Evolutionary conservation across 92 coral and sea anemone genomes (phyloP).

Genomic region (Phenganax marumi): DNA sequence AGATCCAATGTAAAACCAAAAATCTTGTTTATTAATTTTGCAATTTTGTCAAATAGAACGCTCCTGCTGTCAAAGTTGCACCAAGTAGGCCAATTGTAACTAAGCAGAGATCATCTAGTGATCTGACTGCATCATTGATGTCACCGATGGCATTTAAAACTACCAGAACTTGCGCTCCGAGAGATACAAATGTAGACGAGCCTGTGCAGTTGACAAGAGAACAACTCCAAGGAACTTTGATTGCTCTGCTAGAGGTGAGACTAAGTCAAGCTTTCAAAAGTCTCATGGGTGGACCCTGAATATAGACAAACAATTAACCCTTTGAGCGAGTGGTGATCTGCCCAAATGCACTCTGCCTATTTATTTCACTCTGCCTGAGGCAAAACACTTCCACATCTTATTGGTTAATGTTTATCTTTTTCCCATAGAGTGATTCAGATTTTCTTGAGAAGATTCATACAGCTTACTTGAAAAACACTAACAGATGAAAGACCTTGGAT

Average conservation of each 20-base stretch:
- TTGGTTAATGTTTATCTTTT: background rate
- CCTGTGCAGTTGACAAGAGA: slow-evolving; percentile 68
- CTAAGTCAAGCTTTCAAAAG: background rate
- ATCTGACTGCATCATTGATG: slow-evolving; percentile 61
- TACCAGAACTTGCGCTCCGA: slow-evolving; percentile 50
- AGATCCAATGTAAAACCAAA: background rate
- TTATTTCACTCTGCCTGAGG: background rate
- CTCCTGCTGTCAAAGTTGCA: slow-evolving; percentile 9
- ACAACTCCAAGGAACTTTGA: slow-evolving; percentile 78
- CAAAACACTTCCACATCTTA: background rate
- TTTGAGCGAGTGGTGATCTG: too few species aligned
- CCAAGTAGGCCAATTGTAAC: background rate
- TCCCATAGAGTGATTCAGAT: slow-evolving; percentile 69
- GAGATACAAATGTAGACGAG: slow-evolving; percentile 57
- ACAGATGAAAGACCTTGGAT: background rate
- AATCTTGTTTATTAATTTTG: background rate
- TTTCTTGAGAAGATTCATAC: slow-evolving; percentile 73
- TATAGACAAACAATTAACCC: too few species aligned
- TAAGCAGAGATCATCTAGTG: slow-evolving; percentile 28
- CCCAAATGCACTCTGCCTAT: too few species aligned
- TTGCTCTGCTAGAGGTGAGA: slow-evolving; percentile 80
- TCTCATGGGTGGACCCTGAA: too few species aligned
- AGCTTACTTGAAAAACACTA: slow-evolving; percentile 71
- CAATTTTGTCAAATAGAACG: background rate
- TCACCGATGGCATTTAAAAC: slow-evolving; percentile 91